phyloP scores from a whole-genome alignment of 2,888 invertebrate genomes.

The Synergus gifuensis region DNA sequence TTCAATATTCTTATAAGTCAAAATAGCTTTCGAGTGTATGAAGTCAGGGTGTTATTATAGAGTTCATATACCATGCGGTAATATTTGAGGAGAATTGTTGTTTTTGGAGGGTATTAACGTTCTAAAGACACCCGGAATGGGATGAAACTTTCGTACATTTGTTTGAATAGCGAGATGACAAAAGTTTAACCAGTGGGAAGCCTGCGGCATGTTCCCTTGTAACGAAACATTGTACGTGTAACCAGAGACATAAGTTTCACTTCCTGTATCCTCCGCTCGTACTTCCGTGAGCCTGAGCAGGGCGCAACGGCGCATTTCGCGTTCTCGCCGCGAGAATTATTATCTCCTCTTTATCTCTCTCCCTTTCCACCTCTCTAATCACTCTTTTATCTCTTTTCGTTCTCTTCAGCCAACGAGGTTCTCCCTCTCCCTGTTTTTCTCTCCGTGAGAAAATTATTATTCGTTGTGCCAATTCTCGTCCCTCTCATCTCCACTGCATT shows the following conservation, averaged over 20 bases:
- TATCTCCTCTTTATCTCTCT: constrained; percentile 22
- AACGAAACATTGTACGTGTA: constrained; percentile 44
- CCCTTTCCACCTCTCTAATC: neutral
- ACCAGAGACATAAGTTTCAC: constrained; percentile 48
- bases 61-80: neutral
- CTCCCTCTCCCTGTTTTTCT: constrained; percentile 42
- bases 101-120: neutral
- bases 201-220: constrained; percentile 48
- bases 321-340: constrained; percentile 49
- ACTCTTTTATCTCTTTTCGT: neutral
- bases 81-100: neutral
- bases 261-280: constrained; percentile 45
- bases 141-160: constrained; percentile 8
- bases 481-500: constrained; percentile 23
- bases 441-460: constrained; percentile 44
- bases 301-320: constrained; percentile 44
- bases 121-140: neutral
- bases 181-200: constrained; percentile 50
- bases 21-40: neutral
- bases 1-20: neutral
- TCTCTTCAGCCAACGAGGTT: constrained; percentile 41
- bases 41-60: neutral
- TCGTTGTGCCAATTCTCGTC: constrained; percentile 27
- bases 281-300: constrained; percentile 46
- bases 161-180: constrained; percentile 46